Evolutionary conservation across 1,140 invertebrate species (phyloP).

Genomic region (Drosophila bocqueti): DNA sequence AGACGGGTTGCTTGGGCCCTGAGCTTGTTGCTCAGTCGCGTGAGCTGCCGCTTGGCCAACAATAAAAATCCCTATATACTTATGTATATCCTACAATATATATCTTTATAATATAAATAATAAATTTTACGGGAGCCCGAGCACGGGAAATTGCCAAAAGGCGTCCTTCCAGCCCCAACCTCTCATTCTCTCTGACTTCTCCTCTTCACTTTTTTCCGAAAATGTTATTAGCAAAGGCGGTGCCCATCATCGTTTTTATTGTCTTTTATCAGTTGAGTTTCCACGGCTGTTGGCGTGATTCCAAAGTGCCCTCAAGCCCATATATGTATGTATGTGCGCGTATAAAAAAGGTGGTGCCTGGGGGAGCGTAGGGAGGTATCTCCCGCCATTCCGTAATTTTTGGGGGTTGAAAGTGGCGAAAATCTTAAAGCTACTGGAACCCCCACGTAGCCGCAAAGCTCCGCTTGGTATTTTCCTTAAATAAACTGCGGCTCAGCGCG

Average conservation of each 20-base stretch:
- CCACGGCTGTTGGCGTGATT: conserved; percentile 31
- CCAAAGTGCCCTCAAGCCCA: conserved; percentile 23
- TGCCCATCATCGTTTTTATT: conserved; percentile 53
- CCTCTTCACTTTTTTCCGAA: conserved; percentile 17
- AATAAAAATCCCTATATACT: conserved; percentile 38
- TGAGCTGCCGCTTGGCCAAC: conserved; percentile 20
- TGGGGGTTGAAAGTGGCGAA: neutral
- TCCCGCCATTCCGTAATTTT: neutral
- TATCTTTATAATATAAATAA: conserved; percentile 53
- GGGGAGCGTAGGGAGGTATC: neutral
- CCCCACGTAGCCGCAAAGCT: neutral
- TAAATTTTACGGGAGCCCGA: conserved; percentile 30
- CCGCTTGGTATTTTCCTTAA: neutral
- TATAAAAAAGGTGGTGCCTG: conserved; percentile 23
- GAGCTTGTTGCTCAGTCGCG: conserved; percentile 22
- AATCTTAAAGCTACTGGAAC: conserved; percentile 6
- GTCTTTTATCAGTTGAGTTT: conserved; percentile 58
- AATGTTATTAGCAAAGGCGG: conserved; percentile 49
- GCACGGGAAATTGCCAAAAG: conserved; percentile 32
- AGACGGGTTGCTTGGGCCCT: conserved; percentile 17
- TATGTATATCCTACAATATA: conserved; percentile 12
- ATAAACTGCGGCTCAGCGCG: neutral
- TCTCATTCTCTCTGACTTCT: neutral
- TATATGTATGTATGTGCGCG: conserved; percentile 3
- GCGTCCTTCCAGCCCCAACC: conserved; percentile 1